Evolutionary conservation across 1,140 invertebrate genomes (phyloP), one percentile per base, ranked within the genome.

Genomic region (Drosophila punjabiensis): DNA sequence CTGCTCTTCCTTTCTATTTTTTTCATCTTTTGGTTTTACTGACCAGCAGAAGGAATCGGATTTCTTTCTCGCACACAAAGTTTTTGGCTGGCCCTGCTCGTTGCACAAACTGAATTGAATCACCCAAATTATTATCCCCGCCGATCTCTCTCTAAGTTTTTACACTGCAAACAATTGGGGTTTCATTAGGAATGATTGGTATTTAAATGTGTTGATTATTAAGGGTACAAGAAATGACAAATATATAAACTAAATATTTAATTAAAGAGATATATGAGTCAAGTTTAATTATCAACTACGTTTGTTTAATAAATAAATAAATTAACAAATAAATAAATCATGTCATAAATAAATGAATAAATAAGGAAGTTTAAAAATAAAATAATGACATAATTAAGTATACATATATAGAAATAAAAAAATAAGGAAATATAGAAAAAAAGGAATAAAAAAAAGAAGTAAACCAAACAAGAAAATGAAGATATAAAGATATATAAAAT

Each of bases 91-190:
- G 62, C 71, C 62, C 81, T 81, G 85, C 75, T 88, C 85, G 87
- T 84, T 88, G 85, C 85, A 88, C 85, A 88, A 88, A 88, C 85
- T 88, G 85, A 88, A 88, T 88, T 88, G 85, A 88, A 83, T 88
- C 85, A 81, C 83, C 84, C 79, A 74, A 74, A 74, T 74, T 74
- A 74, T 74, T 74, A 74, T 74, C 70, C 70, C 52, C 55, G 45
- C 39, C 20, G 35, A 61, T 33, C 67, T 50, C 50, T n/a, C n/a
- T 28, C 18, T 66, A 20, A 39, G 53, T 58, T 58, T 39, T 0
- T 24, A n/a, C 53, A 56, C 53, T 56, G 55, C 3, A 13, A 24
- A 8, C 2, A 4, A 1, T 1, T 1, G 13, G 13, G 14, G 2
- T 37, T 1, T 3, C 6, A 6, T 37, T 24, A 56, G 18, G 2